A percentile compares a stretch with the other conserved stretches of the same genome.
These are phyloP conservation scores for Cantharis nigra DNA, from an alignment of 2,888 invertebrate genomes.

Conservation along the genomic window DNA sequence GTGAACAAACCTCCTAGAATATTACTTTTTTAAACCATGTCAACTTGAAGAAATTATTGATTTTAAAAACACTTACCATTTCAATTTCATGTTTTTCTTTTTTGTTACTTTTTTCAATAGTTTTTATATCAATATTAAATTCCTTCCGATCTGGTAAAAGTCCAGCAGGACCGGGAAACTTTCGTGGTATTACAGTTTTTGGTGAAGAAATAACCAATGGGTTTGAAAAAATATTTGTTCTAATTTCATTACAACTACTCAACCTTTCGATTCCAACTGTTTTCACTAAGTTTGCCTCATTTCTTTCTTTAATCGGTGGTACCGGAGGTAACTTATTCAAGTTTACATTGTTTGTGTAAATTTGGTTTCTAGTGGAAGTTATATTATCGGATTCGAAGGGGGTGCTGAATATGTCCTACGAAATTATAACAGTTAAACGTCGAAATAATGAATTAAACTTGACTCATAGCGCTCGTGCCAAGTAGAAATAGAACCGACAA, in stretches of 20 bases:
- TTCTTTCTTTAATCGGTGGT: not conserved
- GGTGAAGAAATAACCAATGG: not conserved
- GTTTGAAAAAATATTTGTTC: not conserved
- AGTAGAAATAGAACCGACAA: no score
- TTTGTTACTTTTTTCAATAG: slow-evolving; percentile 9
- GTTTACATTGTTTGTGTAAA: not conserved
- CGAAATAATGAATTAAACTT: not conserved
- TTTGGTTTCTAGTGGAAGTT: not conserved
- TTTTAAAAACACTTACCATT: not conserved
- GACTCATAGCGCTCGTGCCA: no score
- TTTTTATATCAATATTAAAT: slow-evolving; percentile 13
- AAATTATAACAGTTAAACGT: not conserved
- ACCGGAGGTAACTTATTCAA: not conserved
- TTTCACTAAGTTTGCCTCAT: not conserved
- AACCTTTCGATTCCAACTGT: not conserved
- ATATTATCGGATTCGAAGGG: not conserved
- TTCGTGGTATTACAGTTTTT: slow-evolving; percentile 36
- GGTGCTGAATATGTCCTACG: not conserved
- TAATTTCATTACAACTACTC: not conserved
- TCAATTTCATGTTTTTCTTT: not conserved
- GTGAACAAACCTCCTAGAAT: slow-evolving; percentile 38
- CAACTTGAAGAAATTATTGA: not conserved
- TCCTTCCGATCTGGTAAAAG: slow-evolving; percentile 34
- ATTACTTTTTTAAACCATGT: no score
- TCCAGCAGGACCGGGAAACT: slow-evolving; percentile 45